Conservation (phyloP, 2,797 vertebrate genomes). For the Lagodon rhomboides region DNA sequence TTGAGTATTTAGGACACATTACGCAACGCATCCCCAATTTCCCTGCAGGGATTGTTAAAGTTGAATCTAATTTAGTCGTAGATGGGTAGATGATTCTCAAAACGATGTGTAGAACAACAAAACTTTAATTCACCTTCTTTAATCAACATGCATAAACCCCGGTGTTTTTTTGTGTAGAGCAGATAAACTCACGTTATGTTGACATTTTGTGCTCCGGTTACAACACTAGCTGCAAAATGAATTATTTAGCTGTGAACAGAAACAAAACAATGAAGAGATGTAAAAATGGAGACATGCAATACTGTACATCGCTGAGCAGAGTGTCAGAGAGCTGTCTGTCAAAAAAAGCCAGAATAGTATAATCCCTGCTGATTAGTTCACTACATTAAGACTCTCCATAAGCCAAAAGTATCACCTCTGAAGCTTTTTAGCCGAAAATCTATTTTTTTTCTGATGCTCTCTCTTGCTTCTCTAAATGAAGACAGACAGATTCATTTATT, state of each 20-base stretch:
- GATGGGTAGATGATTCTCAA: neutral
- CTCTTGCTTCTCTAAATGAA: slow-evolving; percentile 56
- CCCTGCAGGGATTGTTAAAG: slow-evolving; percentile 24
- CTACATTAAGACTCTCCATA: slow-evolving; percentile 33
- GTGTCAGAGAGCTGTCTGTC: neutral
- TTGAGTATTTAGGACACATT: slow-evolving; percentile 28
- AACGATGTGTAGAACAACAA: neutral
- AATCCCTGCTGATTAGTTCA: slow-evolving; percentile 49
- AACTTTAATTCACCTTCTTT: slow-evolving; percentile 9
- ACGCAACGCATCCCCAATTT: slow-evolving; percentile 4
- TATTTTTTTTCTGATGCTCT: slow-evolving; percentile 24
- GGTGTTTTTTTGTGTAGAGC: neutral
- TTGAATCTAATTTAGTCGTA: slow-evolving; percentile 25
- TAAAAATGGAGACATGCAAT: slow-evolving; percentile 8
- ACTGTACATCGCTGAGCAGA: slow-evolving; percentile 1
- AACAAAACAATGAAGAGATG: neutral
- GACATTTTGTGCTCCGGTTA: slow-evolving; percentile 11
- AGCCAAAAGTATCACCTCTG: slow-evolving; percentile 25
- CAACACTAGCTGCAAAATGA: neutral
- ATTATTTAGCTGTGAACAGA: neutral
- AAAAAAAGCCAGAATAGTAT: slow-evolving; percentile 4
- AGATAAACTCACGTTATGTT: neutral
- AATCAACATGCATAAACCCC: neutral
- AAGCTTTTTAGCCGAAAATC: slow-evolving; percentile 46
- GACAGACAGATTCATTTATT: slow-evolving; percentile 61